A percentile compares a stretch with the other conserved stretches of the same genome.
phyloP scores from a whole-genome alignment of 2,113 vertebrate species.

The Mixornis gularis region DNA sequence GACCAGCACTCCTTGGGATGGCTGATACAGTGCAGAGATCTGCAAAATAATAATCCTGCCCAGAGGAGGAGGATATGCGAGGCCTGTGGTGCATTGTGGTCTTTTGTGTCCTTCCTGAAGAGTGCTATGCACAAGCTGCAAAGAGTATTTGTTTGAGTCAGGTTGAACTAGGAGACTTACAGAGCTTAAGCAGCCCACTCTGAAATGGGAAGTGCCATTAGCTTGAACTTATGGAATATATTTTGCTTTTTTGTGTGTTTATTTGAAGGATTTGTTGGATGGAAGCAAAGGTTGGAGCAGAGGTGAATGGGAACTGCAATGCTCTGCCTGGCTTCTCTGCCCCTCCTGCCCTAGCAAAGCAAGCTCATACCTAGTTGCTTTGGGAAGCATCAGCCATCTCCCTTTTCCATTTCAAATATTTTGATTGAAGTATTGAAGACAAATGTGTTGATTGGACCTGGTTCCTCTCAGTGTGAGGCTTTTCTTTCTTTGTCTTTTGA shows the following conservation, averaged over 20 bases:
- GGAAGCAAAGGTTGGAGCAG: neutral
- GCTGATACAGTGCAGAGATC: neutral
- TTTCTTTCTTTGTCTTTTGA: slow-evolving; percentile 1
- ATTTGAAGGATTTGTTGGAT: neutral
- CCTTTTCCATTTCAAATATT: neutral
- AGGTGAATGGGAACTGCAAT: neutral
- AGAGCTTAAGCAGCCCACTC: neutral
- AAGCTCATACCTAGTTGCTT: accelerated
- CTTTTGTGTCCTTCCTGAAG: neutral
- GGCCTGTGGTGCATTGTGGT: neutral
- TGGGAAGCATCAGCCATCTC: neutral
- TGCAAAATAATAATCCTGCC: neutral
- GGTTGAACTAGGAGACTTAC: neutral
- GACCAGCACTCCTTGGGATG: neutral
- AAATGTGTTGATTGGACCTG: neutral
- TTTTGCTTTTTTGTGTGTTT: neutral
- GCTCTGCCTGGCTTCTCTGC: neutral
- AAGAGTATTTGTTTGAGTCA: neutral
- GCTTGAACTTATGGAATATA: neutral
- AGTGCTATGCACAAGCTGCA: neutral
- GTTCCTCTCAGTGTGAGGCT: neutral
- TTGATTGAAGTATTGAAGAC: neutral
- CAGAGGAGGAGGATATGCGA: accelerated
- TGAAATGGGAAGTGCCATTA: neutral
- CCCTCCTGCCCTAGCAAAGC: neutral